phyloP scores from a whole-genome alignment of 2,797 vertebrate species.

The Myotis myotis region DNA sequence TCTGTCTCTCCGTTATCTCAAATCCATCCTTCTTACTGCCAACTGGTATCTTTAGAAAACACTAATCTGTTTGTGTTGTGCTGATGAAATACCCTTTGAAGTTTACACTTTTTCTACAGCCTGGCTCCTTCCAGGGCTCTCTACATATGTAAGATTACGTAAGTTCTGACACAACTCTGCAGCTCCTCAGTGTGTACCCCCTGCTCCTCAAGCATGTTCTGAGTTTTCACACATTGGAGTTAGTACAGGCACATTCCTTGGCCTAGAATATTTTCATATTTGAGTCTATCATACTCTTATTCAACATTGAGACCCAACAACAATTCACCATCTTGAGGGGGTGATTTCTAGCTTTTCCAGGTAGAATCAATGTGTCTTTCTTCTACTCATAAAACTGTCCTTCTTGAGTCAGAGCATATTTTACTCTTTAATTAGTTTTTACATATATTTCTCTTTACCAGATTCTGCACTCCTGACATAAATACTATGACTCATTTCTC shows the following conservation, averaged over 20 bases:
- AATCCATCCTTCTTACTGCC: slow-evolving; percentile 38
- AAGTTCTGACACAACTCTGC: neutral
- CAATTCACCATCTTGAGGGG: neutral
- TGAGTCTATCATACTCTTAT: neutral
- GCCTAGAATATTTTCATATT: neutral
- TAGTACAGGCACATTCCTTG: neutral
- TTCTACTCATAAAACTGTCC: neutral
- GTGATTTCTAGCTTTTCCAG: neutral
- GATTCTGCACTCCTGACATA: neutral
- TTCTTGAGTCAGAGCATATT: neutral
- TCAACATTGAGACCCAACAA: neutral
- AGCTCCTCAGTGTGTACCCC: neutral
- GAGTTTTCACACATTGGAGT: neutral
- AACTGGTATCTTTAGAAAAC: slow-evolving; percentile 3
- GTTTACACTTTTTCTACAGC: neutral
- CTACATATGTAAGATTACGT: too few relatives aligned
- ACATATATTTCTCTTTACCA: neutral
- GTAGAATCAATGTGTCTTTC: neutral
- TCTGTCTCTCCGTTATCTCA: slow-evolving; percentile 47
- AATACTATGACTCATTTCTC: neutral
- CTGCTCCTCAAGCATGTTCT: neutral
- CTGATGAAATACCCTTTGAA: slow-evolving; percentile 50
- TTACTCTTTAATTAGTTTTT: slow-evolving; percentile 20
- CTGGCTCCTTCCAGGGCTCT: neutral
- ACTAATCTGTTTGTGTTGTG: slow-evolving; percentile 9